phyloP scores from a whole-genome alignment of 92 coral and sea anemone genomes.

The Pocillopora meandrina region DNA sequence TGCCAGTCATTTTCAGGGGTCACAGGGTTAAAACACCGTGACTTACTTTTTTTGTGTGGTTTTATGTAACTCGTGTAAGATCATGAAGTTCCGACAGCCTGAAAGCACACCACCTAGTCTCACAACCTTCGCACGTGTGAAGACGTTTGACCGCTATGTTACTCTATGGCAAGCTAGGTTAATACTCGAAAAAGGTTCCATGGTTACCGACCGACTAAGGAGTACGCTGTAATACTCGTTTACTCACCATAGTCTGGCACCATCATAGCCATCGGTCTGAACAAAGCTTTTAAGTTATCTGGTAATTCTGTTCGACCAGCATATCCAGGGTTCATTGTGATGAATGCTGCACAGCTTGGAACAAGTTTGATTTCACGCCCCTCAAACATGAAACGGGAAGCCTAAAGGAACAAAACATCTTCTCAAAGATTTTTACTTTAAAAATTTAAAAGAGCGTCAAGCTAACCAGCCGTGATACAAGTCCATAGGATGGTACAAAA shows the following conservation, averaged over 20 bases:
- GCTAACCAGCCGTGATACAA: background rate
- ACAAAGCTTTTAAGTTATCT: conserved; percentile 98
- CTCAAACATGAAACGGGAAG: conserved; percentile 98
- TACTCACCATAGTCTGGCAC: conserved; percentile 97
- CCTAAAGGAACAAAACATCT: conserved; percentile 46
- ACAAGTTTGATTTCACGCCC: conserved; percentile 98
- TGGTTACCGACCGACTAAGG: too few species aligned
- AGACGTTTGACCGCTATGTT: too few species aligned
- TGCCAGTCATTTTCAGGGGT: too few species aligned
- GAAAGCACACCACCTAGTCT: too few species aligned
- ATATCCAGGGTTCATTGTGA: conserved; percentile 99
- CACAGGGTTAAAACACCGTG: too few species aligned
- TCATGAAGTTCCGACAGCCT: too few species aligned
- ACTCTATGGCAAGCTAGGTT: too few species aligned
- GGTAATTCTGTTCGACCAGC: conserved; percentile 99
- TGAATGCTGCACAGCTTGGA: conserved; percentile 98
- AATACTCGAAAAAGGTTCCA: too few species aligned
- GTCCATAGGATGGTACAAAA: background rate
- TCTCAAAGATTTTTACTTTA: background rate
- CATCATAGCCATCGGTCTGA: conserved; percentile 99
- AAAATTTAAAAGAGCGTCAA: background rate
- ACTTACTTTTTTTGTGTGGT: too few species aligned
- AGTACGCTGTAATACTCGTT: too few species aligned
- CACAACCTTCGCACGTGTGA: too few species aligned
- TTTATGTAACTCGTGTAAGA: too few species aligned